Percentiles rank a stretch among this genome's conserved stretches.
Evolutionary conservation across 2,113 vertebrate genomes (phyloP).

Genomic region (Junco hyemalis): DNA sequence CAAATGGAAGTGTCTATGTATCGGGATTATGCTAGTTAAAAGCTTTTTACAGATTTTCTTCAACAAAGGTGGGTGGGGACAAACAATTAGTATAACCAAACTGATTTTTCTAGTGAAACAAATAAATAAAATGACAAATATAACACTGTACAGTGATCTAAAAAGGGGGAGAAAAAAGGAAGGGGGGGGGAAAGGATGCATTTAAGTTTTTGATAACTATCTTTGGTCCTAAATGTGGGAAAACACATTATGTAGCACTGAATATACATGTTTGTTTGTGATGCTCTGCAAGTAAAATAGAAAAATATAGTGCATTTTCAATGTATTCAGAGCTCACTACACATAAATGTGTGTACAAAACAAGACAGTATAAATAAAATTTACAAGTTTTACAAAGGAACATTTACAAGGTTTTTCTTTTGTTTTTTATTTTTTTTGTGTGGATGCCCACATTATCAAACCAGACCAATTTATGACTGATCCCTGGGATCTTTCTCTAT

Average conservation of each 20-base stretch:
- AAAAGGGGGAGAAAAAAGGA: constrained; percentile 62
- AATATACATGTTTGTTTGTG: constrained; percentile 92
- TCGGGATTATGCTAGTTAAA: constrained; percentile 89
- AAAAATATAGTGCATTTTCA: constrained; percentile 99
- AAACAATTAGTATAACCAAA: constrained; percentile 87
- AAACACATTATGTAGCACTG: constrained; percentile 94
- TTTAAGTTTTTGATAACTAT: constrained; percentile 89
- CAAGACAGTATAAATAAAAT: constrained; percentile 99
- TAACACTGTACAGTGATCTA: constrained; percentile 92
- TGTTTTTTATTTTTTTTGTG: constrained; percentile 70
- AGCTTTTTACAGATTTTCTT: constrained; percentile 86
- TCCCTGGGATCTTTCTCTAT: constrained; percentile 83
- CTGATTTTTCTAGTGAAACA: constrained; percentile 85
- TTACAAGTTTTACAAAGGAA: constrained; percentile 99
- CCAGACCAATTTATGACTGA: constrained; percentile 80
- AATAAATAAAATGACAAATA: constrained; percentile 97
- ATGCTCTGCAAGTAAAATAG: constrained; percentile 95
- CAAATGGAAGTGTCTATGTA: constrained; percentile 97
- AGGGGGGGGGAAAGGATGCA: constrained; percentile 64
- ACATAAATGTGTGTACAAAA: constrained; percentile 94
- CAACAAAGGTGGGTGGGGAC: constrained; percentile 68
- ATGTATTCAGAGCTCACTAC: constrained; percentile 98
- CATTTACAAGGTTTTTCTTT: constrained; percentile 85
- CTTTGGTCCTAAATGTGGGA: constrained; percentile 99
- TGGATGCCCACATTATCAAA: constrained; percentile 82